A percentile compares a stretch with the other conserved stretches of the same genome.
These are phyloP conservation scores for Unio pictorum DNA, from an alignment of 2,888 invertebrate genomes.

Conservation along the genomic window DNA sequence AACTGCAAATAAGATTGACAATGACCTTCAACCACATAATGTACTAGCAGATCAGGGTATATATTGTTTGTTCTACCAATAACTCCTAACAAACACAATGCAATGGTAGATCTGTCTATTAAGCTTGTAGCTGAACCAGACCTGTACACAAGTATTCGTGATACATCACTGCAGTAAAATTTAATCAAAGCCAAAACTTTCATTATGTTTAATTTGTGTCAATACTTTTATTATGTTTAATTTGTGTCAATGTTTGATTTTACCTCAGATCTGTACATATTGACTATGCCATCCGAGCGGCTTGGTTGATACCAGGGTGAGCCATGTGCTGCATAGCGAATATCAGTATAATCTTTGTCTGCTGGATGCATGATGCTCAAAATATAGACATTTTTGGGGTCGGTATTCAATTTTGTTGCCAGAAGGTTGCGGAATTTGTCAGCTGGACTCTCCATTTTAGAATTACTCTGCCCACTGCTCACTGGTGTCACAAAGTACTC, in stretches of 20 bases:
- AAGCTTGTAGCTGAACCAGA: too few species aligned
- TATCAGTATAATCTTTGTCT: constrained; percentile 83
- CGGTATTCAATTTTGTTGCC: constrained; percentile 87
- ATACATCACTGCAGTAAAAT: too few species aligned
- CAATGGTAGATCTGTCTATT: too few species aligned
- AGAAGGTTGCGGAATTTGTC: constrained; percentile 91
- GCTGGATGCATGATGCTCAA: constrained; percentile 93
- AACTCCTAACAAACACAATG: too few species aligned
- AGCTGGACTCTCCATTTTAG: not conserved
- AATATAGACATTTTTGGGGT: constrained; percentile 90
- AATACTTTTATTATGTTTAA: too few species aligned
- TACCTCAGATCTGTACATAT: constrained; percentile 50
- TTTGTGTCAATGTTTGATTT: constrained; percentile 2
- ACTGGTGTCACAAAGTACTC: not conserved
- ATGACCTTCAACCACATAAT: too few species aligned
- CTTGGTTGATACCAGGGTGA: constrained; percentile 96
- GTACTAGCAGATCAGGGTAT: too few species aligned
- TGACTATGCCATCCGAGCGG: constrained; percentile 91
- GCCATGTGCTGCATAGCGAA: constrained; percentile 94
- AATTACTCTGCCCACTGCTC: not conserved
- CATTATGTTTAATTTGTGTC: too few species aligned
- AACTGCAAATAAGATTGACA: too few species aligned
- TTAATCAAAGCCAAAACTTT: too few species aligned
- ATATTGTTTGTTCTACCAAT: too few species aligned
- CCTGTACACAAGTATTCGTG: too few species aligned